Conservation (phyloP, 2,888 invertebrate species). For the Drosophila anomalata region DNA sequence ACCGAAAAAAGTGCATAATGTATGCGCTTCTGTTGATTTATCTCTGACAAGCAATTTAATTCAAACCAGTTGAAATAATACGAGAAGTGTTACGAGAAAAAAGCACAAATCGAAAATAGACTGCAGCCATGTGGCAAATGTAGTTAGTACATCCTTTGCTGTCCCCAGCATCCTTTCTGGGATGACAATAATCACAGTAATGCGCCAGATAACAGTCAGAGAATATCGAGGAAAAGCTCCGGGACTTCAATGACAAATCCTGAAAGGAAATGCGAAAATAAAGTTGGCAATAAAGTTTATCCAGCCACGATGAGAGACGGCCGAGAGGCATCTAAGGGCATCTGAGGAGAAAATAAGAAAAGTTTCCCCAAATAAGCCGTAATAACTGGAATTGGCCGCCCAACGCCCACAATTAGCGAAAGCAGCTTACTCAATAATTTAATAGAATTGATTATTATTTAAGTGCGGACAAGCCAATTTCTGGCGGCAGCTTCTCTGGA, state of each 20-base stretch:
- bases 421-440: constrained; percentile 70
- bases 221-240: constrained; percentile 33
- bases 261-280: constrained; percentile 43
- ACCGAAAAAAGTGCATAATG: constrained; percentile 37
- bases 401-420: constrained; percentile 67
- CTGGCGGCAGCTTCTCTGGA: constrained; percentile 6
- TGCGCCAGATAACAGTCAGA: constrained; percentile 55
- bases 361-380: constrained; percentile 49
- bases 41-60: constrained; percentile 45
- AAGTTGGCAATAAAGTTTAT: constrained; percentile 46
- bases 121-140: constrained; percentile 39
- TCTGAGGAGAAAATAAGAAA: constrained; percentile 58
- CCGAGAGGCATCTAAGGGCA: constrained; percentile 34
- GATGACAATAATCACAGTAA: constrained; percentile 69
- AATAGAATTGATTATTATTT: constrained; percentile 78
- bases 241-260: constrained; percentile 43
- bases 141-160: constrained; percentile 19
- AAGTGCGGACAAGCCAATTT: constrained; percentile 69
- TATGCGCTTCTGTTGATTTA: constrained; percentile 41
- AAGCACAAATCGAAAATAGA: constrained; percentile 17
- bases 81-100: not conserved
- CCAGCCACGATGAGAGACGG: constrained; percentile 39
- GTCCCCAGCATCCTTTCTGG: constrained; percentile 27
- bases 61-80: constrained; percentile 23
- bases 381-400: constrained; percentile 49